Conservation (phyloP, 2,113 vertebrate genomes). For the Corythoichthys intestinalis region DNA sequence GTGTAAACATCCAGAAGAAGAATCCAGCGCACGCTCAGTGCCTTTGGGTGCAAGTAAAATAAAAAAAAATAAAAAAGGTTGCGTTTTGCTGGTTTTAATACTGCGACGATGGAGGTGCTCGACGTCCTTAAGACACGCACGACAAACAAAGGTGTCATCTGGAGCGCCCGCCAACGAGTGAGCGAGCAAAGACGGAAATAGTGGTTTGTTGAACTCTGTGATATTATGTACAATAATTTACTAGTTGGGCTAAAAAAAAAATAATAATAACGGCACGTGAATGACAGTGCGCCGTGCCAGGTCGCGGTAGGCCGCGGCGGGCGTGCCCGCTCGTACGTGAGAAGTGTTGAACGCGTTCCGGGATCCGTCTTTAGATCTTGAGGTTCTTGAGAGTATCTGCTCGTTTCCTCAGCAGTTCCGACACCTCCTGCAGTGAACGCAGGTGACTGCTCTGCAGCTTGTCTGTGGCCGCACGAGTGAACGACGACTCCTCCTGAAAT, state of each 20-base stretch:
- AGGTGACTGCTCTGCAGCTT: slow-evolving; percentile 96
- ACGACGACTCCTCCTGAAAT: slow-evolving; percentile 82
- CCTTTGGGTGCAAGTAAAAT: not conserved
- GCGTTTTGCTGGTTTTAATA: slow-evolving; percentile 22
- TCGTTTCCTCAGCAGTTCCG: slow-evolving; percentile 92
- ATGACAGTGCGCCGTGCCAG: slow-evolving; percentile 25
- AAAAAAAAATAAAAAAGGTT: not conserved
- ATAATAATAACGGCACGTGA: not conserved
- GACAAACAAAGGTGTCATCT: not conserved
- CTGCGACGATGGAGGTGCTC: slow-evolving; percentile 48
- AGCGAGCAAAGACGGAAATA: slow-evolving; percentile 54
- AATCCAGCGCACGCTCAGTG: too few relatives aligned
- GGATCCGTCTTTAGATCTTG: slow-evolving; percentile 79
- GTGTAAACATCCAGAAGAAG: too few relatives aligned
- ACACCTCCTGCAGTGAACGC: slow-evolving; percentile 90
- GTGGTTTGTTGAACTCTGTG: slow-evolving; percentile 72
- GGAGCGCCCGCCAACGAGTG: slow-evolving; percentile 54
- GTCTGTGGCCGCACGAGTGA: slow-evolving; percentile 84
- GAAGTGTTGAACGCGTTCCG: slow-evolving; percentile 67
- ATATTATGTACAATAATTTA: slow-evolving; percentile 95
- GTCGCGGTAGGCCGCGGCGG: not conserved
- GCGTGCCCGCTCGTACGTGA: slow-evolving; percentile 27
- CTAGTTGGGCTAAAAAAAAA: slow-evolving; percentile 63
- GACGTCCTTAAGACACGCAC: slow-evolving; percentile 31
- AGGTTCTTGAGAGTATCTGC: slow-evolving; percentile 88